These are phyloP conservation scores for Marmota monax DNA, from an alignment of 2,113 vertebrate genomes.

Conservation along the genomic window DNA sequence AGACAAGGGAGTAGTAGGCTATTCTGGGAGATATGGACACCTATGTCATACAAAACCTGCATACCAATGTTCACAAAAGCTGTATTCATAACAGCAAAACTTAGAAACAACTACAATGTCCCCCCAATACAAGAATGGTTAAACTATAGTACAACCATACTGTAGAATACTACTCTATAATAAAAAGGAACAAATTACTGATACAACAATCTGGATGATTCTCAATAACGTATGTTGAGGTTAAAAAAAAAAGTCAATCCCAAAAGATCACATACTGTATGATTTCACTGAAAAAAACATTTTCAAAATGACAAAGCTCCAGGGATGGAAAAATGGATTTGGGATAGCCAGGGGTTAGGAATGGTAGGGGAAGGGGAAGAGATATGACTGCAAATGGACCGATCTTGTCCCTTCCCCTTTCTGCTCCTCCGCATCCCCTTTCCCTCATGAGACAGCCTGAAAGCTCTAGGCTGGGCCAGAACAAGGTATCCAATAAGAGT, in stretches of 20 bases:
- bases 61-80: neutral
- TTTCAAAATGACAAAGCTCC: slow-evolving; percentile 12
- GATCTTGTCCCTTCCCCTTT: neutral
- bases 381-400: neutral
- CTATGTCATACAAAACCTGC: neutral
- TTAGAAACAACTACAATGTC: neutral
- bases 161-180: neutral
- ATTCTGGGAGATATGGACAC: neutral
- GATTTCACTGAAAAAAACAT: neutral
- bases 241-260: neutral
- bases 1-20: neutral
- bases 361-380: neutral
- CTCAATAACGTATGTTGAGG: neutral
- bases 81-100: slow-evolving; percentile 39
- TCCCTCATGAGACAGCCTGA: neutral
- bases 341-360: neutral
- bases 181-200: neutral
- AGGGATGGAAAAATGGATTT: neutral
- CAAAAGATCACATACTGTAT: neutral
- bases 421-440: neutral
- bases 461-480: neutral
- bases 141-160: neutral
- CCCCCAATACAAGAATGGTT: neutral
- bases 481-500: neutral
- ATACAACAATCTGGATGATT: neutral